These are phyloP conservation scores for Calameuta pallipes DNA, from an alignment of 2,888 invertebrate genomes.

Conservation along the genomic window DNA sequence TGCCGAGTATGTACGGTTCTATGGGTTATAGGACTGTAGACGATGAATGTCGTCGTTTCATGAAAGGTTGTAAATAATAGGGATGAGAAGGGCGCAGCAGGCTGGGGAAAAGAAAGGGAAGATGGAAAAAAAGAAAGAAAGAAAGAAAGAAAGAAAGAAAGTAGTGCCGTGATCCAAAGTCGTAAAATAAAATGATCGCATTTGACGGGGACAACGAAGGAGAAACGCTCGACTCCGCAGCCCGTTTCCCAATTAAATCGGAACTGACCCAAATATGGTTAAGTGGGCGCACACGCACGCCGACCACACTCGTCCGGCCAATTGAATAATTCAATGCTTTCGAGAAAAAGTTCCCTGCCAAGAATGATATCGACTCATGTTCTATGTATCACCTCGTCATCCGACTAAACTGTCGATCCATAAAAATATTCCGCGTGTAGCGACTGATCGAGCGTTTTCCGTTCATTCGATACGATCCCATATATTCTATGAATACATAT, in stretches of 20 bases:
- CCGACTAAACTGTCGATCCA: neutral
- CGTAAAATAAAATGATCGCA: conserved; percentile 23
- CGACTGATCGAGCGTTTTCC: neutral
- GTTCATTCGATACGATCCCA: neutral
- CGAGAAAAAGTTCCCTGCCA: conserved; percentile 11
- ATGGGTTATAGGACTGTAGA: neutral
- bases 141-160: neutral
- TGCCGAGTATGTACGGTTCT: neutral
- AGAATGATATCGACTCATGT: conserved; percentile 17
- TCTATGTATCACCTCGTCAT: conserved; percentile 15
- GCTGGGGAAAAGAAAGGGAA: neutral
- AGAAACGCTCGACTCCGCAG: conserved; percentile 14
- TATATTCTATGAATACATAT: neutral
- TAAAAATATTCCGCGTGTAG: neutral
- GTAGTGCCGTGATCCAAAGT: conserved; percentile 19
- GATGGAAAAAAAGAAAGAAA: neutral
- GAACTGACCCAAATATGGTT: conserved; percentile 34
- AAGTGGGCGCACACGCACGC: neutral
- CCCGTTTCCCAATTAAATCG: conserved; percentile 38
- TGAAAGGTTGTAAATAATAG: neutral
- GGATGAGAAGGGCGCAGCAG: neutral
- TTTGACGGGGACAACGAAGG: conserved; percentile 28
- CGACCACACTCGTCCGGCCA: conserved; percentile 10
- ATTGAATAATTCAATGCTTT: conserved; percentile 35
- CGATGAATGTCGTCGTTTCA: neutral